Conservation (phyloP, 92 coral and sea anemone genomes). For the Umimayanthus chanpuru region DNA sequence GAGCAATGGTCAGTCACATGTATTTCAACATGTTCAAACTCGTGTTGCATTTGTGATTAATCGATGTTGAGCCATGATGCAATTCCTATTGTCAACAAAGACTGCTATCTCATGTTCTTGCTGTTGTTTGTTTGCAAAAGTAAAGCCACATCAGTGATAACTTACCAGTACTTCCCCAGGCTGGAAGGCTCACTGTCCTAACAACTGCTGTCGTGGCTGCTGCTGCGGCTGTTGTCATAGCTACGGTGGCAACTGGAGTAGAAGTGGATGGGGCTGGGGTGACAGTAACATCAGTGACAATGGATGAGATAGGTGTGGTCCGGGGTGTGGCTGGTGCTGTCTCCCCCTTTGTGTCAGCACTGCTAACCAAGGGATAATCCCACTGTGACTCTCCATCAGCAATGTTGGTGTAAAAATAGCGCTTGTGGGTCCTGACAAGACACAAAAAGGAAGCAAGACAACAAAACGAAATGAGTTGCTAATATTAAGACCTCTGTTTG, state of each 20-base stretch:
- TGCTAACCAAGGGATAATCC: constrained; percentile 75
- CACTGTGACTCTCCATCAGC: constrained; percentile 87
- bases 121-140: neutral
- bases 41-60: too few relatives aligned
- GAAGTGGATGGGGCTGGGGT: neutral
- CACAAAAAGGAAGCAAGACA: constrained; percentile 52
- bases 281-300: neutral
- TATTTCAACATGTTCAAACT: too few relatives aligned
- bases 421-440: constrained; percentile 84
- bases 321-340: constrained; percentile 23
- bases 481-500: neutral
- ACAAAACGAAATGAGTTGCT: constrained; percentile 20
- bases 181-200: constrained; percentile 21
- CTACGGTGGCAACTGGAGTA: constrained; percentile 49
- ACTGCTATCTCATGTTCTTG: too few relatives aligned
- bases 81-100: too few relatives aligned
- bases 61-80: too few relatives aligned
- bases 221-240: constrained; percentile 55
- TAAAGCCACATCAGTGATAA: neutral
- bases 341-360: constrained; percentile 35
- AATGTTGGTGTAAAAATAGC: constrained; percentile 86
- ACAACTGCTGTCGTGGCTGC: constrained; percentile 29
- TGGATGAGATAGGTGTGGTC: constrained; percentile 24
- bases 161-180: constrained; percentile 42
- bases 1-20: too few relatives aligned